These are phyloP conservation scores for Sebastes wilsoni DNA, from an alignment of 2,797 vertebrate species.

Conservation along the genomic window DNA sequence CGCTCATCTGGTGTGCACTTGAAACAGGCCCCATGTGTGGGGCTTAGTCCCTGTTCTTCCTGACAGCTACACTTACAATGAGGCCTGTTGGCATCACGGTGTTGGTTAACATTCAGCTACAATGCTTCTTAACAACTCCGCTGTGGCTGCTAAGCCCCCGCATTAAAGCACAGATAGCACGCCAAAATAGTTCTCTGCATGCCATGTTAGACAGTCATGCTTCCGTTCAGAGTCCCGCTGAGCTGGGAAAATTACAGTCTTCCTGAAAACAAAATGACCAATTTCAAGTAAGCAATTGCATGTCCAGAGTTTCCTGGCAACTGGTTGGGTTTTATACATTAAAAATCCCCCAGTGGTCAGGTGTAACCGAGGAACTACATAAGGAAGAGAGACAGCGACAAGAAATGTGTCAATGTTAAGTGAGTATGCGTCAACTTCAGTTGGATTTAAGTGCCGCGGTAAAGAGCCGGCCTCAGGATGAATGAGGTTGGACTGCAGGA, in stretches of 20 bases:
- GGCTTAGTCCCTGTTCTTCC: conserved; percentile 47
- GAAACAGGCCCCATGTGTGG: conserved; percentile 32
- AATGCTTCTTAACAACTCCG: conserved; percentile 57
- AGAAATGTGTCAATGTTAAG: conserved; percentile 45
- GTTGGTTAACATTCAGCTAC: conserved; percentile 65
- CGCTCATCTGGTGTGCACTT: conserved; percentile 36
- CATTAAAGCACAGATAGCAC: conserved; percentile 55
- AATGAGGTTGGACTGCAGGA: conserved; percentile 37
- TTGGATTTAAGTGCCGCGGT: conserved; percentile 44
- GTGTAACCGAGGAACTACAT: background rate
- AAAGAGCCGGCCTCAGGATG: conserved; percentile 37
- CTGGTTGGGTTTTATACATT: background rate
- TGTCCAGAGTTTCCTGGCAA: conserved; percentile 28
- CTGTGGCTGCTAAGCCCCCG: conserved; percentile 60
- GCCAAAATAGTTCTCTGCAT: conserved; percentile 50
- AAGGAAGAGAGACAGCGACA: conserved; percentile 42
- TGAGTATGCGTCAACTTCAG: conserved; percentile 44
- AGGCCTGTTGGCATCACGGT: conserved; percentile 48
- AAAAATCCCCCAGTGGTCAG: conserved; percentile 21
- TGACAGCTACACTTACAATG: conserved; percentile 55
- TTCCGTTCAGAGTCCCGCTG: conserved; percentile 34
- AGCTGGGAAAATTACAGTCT: conserved; percentile 42
- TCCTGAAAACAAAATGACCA: conserved; percentile 4
- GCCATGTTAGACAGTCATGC: conserved; percentile 38
- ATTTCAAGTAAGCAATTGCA: conserved; percentile 26